Evolutionary conservation across 2,113 vertebrate species (phyloP).

Genomic region (Chaetura pelagica): DNA sequence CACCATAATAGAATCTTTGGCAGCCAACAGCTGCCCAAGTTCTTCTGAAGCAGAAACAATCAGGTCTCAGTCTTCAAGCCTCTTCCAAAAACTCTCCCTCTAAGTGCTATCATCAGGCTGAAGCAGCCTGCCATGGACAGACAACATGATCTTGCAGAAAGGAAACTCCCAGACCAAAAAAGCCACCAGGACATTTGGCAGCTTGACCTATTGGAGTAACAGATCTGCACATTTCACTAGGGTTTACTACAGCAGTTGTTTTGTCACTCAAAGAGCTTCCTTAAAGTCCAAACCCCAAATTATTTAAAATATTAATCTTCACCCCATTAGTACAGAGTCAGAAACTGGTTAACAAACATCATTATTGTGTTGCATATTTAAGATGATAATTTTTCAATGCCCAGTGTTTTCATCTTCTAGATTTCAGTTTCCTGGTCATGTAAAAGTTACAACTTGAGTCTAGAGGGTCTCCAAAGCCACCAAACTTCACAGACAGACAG

Average conservation of each 20-base stretch:
- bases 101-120: slow-evolving; percentile 49
- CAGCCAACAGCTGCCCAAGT: slow-evolving; percentile 51
- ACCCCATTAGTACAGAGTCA: neutral
- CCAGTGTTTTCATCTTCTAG: neutral
- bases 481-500: neutral
- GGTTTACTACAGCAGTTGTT: neutral
- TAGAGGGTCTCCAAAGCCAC: slow-evolving; percentile 32
- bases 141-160: slow-evolving; percentile 40
- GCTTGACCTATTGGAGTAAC: slow-evolving; percentile 9
- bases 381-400: neutral
- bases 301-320: neutral
- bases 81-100: slow-evolving; percentile 49
- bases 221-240: neutral
- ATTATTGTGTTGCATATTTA: neutral
- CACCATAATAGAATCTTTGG: slow-evolving; percentile 59
- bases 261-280: neutral
- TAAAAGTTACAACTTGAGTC: neutral
- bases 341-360: neutral
- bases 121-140: neutral
- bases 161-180: slow-evolving; percentile 52
- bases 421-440: neutral
- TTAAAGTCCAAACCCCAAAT: neutral
- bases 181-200: slow-evolving; percentile 52
- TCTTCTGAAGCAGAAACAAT: slow-evolving; percentile 65
- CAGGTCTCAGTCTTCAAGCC: neutral